Percentiles rank a stretch among this genome's conserved stretches.
These are phyloP conservation scores for Caracal caracal DNA, from an alignment of 2,113 vertebrate species.

Conservation along the genomic window DNA sequence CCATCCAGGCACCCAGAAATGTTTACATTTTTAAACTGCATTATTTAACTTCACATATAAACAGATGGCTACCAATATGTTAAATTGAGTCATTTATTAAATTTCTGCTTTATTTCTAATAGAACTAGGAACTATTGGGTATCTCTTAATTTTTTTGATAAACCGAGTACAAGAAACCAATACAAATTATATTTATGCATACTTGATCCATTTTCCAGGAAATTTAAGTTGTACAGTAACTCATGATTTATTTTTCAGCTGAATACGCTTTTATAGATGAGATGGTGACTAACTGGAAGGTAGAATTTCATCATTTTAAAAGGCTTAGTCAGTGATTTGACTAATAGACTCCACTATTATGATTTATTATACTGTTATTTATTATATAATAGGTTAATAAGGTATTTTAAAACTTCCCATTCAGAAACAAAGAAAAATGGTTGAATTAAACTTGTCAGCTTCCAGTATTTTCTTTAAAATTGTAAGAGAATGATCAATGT, in stretches of 20 bases:
- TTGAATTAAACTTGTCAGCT: constrained; percentile 19
- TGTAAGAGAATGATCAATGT: neutral
- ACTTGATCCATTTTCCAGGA: constrained; percentile 19
- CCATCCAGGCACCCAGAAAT: too few relatives aligned
- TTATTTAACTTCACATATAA: neutral
- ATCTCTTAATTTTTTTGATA: neutral
- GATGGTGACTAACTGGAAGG: neutral
- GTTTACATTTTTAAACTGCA: neutral
- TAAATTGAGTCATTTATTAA: neutral
- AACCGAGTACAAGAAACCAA: neutral
- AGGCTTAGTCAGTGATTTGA: neutral
- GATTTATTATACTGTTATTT: neutral
- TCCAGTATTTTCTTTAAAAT: constrained; percentile 36
- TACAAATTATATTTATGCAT: neutral
- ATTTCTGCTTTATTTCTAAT: neutral
- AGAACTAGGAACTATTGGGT: neutral
- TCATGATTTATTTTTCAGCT: constrained; percentile 43
- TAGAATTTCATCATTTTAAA: constrained; percentile 27
- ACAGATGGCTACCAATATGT: neutral
- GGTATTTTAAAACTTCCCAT: neutral
- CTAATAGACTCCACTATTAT: neutral
- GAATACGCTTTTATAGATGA: neutral
- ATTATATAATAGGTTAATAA: neutral
- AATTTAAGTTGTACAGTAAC: neutral
- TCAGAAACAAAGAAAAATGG: neutral